Evolutionary conservation across 2,797 vertebrate genomes (phyloP).

Genomic region (Xerus rutilus): DNA sequence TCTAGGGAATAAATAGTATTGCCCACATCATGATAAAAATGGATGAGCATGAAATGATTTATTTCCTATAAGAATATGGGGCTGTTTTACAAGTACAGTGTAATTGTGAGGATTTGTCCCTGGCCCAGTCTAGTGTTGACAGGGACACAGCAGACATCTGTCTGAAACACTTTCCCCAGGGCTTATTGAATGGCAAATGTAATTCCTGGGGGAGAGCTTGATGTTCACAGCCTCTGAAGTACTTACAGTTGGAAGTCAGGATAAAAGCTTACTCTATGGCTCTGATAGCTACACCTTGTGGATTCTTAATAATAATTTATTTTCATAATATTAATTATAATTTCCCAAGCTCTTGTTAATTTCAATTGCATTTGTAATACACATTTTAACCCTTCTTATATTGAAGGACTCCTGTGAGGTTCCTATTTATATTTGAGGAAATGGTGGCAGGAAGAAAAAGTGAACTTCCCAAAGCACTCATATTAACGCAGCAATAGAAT

Average conservation of each 20-base stretch:
- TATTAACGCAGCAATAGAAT: neutral
- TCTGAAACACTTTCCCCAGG: conserved; percentile 65
- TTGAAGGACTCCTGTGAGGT: neutral
- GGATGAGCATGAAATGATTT: conserved; percentile 40
- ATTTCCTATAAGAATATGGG: conserved; percentile 68
- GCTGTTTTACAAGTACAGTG: conserved; percentile 61
- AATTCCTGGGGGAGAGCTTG: conserved; percentile 56
- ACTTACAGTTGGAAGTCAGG: conserved; percentile 51
- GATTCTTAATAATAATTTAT: conserved; percentile 18
- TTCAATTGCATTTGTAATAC: neutral
- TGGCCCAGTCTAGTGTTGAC: conserved; percentile 42
- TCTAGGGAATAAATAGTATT: conserved; percentile 38
- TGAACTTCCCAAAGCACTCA: neutral
- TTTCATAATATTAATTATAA: conserved; percentile 4
- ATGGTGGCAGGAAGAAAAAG: neutral
- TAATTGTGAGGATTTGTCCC: conserved; percentile 66
- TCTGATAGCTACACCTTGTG: neutral
- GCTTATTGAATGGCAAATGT: conserved; percentile 69
- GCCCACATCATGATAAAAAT: conserved; percentile 70
- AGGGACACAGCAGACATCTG: conserved; percentile 49
- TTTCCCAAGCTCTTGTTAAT: conserved; percentile 16
- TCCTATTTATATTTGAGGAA: neutral
- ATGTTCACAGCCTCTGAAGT: conserved; percentile 45
- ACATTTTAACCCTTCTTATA: neutral
- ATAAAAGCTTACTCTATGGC: conserved; percentile 36